phyloP scores from a whole-genome alignment of 2,797 vertebrate species.

The Emydoidea blandingii region DNA sequence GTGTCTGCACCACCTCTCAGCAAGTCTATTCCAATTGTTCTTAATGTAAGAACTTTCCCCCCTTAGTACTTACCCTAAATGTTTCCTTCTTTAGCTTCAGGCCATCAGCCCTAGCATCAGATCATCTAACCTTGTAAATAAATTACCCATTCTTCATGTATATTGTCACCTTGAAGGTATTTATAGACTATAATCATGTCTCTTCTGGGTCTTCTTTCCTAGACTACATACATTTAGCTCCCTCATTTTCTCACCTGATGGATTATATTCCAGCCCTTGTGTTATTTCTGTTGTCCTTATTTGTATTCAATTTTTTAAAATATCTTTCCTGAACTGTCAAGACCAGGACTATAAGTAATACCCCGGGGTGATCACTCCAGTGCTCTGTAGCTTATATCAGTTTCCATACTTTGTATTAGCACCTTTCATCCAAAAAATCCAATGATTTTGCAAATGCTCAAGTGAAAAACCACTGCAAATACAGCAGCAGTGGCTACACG shows the following conservation, averaged over 20 bases:
- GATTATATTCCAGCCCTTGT: conserved; percentile 1
- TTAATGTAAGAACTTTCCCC: conserved; percentile 18
- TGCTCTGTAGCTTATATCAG: not conserved
- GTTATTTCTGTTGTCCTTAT: conserved; percentile 11
- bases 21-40: not conserved
- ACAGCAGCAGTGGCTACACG: not conserved
- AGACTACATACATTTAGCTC: conserved; percentile 57
- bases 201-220: conserved; percentile 43
- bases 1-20: not conserved
- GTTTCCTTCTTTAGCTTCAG: conserved; percentile 18
- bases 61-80: conserved; percentile 9
- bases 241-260: conserved; percentile 43
- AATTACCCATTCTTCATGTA: conserved; percentile 64
- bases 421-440: not conserved
- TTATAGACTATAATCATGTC: conserved; percentile 61
- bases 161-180: conserved; percentile 72
- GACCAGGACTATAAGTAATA: not conserved
- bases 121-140: conserved; percentile 19
- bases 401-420: conserved; percentile 13
- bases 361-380: not conserved
- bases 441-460: not conserved
- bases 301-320: not conserved
- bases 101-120: conserved; percentile 8
- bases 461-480: not conserved
- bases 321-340: conserved; percentile 1